Percentiles rank a stretch among this genome's conserved stretches.
Conservation (phyloP, 2,888 invertebrate genomes). For the Nephrotoma flavescens region DNA sequence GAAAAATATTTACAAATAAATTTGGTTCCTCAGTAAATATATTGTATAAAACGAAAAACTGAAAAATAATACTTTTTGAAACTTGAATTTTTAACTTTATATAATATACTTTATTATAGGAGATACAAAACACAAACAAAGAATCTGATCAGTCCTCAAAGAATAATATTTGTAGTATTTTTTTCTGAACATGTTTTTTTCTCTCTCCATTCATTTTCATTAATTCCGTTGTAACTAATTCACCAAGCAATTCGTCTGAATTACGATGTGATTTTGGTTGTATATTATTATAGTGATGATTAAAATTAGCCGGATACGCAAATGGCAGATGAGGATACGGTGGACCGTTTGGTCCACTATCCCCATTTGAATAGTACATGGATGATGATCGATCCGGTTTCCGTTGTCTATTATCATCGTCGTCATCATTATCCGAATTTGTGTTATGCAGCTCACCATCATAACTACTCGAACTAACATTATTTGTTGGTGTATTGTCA, state of each 20-base stretch:
- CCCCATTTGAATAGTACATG: background rate
- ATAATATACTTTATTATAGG: background rate
- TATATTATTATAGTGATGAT: slow-evolving; percentile 3
- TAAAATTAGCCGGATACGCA: background rate
- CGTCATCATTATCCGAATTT: background rate
- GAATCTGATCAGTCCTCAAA: slow-evolving; percentile 25
- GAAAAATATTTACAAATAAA: background rate
- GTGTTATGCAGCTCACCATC: background rate
- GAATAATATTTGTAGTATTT: slow-evolving; percentile 30
- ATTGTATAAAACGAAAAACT: background rate
- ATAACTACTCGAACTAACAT: background rate
- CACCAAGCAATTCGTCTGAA: slow-evolving; percentile 30
- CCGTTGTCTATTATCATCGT: background rate
- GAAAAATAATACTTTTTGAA: background rate
- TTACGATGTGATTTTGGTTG: slow-evolving; percentile 14
- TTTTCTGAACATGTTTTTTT: slow-evolving; percentile 28
- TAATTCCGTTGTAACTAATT: slow-evolving; percentile 30
- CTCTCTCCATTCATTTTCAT: slow-evolving; percentile 30
- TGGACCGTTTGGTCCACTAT: background rate
- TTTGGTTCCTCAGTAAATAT: background rate
- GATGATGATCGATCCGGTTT: background rate
- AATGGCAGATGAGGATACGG: background rate
- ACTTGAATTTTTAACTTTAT: background rate
- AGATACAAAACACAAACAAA: background rate
- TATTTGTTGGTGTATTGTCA: slow-evolving; percentile 4